A percentile compares a stretch with the other conserved stretches of the same genome.
Evolutionary conservation across 2,113 vertebrate species (phyloP).

Genomic region (Poeciliopsis retropinna): DNA sequence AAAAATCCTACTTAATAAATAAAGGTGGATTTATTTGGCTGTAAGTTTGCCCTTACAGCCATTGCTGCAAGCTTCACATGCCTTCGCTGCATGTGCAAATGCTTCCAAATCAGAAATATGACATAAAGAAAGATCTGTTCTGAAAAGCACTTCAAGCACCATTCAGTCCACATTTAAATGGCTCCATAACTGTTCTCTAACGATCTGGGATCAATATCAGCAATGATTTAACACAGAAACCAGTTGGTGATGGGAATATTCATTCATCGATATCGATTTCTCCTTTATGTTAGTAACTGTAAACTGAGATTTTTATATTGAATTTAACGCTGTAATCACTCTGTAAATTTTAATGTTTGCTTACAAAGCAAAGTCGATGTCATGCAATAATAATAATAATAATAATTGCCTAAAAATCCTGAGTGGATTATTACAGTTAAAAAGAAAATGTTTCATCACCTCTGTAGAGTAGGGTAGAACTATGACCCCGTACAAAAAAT

Average conservation of each 20-base stretch:
- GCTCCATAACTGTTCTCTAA: constrained; percentile 39
- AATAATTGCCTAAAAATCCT: neutral
- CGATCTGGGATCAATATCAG: constrained; percentile 59
- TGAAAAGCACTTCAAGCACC: neutral
- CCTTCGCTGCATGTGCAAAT: neutral
- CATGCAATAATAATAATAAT: no score
- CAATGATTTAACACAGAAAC: constrained; percentile 41
- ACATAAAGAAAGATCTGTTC: neutral
- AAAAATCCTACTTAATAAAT: no score
- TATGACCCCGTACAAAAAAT: neutral
- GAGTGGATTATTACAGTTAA: neutral
- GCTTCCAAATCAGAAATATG: neutral
- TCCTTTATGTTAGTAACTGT: neutral
- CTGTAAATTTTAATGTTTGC: no score
- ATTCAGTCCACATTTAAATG: constrained; percentile 15
- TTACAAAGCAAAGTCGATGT: no score
- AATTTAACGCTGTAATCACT: neutral
- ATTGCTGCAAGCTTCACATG: no score
- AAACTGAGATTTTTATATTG: neutral
- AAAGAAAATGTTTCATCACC: neutral
- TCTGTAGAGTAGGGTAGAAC: neutral
- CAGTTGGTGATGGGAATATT: constrained; percentile 18
- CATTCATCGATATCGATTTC: constrained; percentile 14
- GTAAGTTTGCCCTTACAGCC: no score
- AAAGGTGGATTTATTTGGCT: no score